These are phyloP conservation scores for Campylorhamphus procurvoides DNA, from an alignment of 2,113 vertebrate species.

Conservation along the genomic window DNA sequence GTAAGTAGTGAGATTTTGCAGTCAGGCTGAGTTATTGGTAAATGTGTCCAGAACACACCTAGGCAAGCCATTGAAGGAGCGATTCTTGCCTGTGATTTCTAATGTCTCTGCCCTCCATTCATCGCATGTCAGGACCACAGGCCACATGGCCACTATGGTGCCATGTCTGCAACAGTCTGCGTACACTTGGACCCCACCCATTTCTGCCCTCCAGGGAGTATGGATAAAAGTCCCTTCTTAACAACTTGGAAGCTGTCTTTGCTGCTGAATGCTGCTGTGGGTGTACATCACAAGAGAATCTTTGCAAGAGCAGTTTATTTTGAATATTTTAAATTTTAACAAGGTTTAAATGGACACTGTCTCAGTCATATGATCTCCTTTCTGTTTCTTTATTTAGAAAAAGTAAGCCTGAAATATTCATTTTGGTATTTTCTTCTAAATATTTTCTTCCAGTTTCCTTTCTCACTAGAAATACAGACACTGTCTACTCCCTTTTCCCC, in stretches of 20 bases:
- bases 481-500: background rate
- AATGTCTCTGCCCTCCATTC: background rate
- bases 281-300: background rate
- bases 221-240: background rate
- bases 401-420: background rate
- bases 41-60: background rate
- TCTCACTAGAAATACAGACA: background rate
- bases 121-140: rapidly evolving
- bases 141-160: rapidly evolving
- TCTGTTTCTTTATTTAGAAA: background rate
- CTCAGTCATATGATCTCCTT: background rate
- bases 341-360: background rate
- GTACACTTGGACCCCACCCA: background rate
- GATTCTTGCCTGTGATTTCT: background rate
- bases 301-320: background rate
- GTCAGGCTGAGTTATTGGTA: background rate
- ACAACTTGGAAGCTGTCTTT: background rate
- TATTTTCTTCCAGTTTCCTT: background rate
- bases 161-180: background rate
- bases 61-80: background rate
- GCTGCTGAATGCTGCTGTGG: rapidly evolving
- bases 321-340: background rate
- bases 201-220: background rate
- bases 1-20: background rate
- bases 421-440: background rate